phyloP scores from a whole-genome alignment of 2,797 vertebrate species.

The Hyperoplus lanceolatus region DNA sequence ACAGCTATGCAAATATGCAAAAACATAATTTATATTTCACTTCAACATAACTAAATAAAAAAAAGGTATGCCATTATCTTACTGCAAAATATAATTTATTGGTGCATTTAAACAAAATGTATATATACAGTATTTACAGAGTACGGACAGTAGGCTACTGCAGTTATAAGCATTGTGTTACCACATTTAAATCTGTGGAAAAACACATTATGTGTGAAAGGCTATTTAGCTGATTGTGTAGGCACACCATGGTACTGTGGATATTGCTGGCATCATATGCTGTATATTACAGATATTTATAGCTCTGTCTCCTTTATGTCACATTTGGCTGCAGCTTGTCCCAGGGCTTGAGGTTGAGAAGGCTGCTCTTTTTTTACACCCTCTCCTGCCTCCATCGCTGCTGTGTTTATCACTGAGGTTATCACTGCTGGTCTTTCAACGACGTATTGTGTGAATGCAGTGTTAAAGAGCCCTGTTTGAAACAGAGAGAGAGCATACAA shows the following conservation, averaged over 20 bases:
- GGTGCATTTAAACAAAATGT: constrained; percentile 2
- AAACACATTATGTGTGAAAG: constrained; percentile 5
- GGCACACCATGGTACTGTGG: background rate
- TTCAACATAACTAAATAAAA: background rate
- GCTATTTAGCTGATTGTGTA: background rate
- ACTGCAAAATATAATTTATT: constrained; percentile 67
- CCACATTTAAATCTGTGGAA: constrained; percentile 28
- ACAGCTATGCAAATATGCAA: too few relatives aligned
- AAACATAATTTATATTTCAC: background rate
- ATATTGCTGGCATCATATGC: background rate
- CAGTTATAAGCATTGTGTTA: background rate
- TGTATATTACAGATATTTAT: constrained; percentile 32
- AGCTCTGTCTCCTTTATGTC: constrained; percentile 83
- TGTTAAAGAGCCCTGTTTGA: constrained; percentile 75
- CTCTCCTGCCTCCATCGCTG: constrained; percentile 5
- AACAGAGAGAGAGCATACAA: background rate
- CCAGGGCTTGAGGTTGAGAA: constrained; percentile 18
- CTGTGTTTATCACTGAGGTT: constrained; percentile 64
- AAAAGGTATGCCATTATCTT: background rate
- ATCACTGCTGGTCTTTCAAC: constrained; percentile 57
- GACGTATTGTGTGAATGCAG: constrained; percentile 78
- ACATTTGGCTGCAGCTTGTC: constrained; percentile 23
- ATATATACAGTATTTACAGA: constrained; percentile 17
- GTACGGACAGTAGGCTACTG: constrained; percentile 2
- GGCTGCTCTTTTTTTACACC: background rate